Evolutionary conservation across 2,888 invertebrate species (phyloP), one percentile per base, ranked within the genome.

Genomic region (Caenorhabditis plicata): DNA sequence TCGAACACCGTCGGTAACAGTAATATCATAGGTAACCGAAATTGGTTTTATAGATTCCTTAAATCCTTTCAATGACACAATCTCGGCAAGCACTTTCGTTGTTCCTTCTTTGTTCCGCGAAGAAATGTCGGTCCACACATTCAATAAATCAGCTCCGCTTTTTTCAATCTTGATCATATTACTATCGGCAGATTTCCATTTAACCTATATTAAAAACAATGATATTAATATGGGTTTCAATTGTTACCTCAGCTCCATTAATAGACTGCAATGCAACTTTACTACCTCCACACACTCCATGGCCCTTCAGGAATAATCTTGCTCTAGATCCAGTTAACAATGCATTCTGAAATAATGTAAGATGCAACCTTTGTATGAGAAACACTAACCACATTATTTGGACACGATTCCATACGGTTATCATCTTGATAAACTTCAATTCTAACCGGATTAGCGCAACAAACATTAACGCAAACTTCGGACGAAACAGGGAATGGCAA

Each of bases 361-460:
- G n/a, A n/a, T n/a, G n/a, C n/a, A n/a, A 8, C 31, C 4, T 27
- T 27, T 41, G 9, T 22, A n/a, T 13, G 17, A 11, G 33, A n/a
- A 33, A 44, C 35, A 52, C 66, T 27, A 20, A 71, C 71, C 35
- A 71, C 55, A 36, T 55, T 60, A 3, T 61, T 48, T 11, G 74
- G 76, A 50, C 76, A 76, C 19, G 63, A 53, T 2, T 52, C 45
- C 11, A 62, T 44, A 29, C 56, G 42, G 11, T 46, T 29, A n/a
- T 38, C 19, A 17, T 55, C 38, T 4, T 52, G 39, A 15, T 46
- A 36, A 17, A 73, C 58, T n/a, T 64, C 54, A 19, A 76, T 27
- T 27, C 73, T 49, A 27, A 54, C 58, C n/a, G 74, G 71, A 11
- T 42, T 40, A 11, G 68, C 52, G 38, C 76, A 76, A 41, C 76